Base-by-base conservation (phyloP, 2,113 vertebrate species). In the Ellobius talpinus region DNA sequence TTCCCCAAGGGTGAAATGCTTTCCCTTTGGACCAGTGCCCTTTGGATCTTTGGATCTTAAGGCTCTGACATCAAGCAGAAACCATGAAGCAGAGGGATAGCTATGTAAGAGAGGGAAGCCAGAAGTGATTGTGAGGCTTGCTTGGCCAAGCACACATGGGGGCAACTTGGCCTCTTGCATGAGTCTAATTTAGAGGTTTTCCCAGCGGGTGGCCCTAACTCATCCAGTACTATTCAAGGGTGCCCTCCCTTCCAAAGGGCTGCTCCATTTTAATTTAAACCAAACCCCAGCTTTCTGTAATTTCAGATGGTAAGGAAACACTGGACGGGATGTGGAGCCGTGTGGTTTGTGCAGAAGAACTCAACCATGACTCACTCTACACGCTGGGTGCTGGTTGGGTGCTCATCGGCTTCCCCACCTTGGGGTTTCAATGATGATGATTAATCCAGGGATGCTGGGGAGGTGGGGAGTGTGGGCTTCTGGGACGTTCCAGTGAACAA, bases 301-400 rank as follows among this genome's bases (percentile, higher is more conserved):
- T 92, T 96, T 97, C 93, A 94, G 84, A 92, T 29, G 95, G 89
- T 50, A 74, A 94, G 95, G 91, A 93, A 87, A 92, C 45, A 31
- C 61, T 68, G 93, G 95, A 47, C 31, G 29, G 5, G 24, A 55
- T n/a, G 76, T 47, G 85, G 96, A 92, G 94, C 89, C 68, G 12
- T 81, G 95, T 42, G 93, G 86, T 91, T 91, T 97, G 72, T 42
- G 26, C 88, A 63, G 91, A 68, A 87, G 91, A 94, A 70, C 79
- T 90, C 87, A 70, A 66, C 95, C 87, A 31, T 95, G 96, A 92
- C 85, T 39, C 16, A 8, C 61, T 76, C 93, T 65, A 33, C 66
- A n/a, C 96, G 85, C 16, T 12, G 72, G 87, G 81, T 92, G 82
- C 97, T 90, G 90, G 50, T 95, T 81, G 1, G 47, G 61, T 92